These are phyloP conservation scores for Coluber constrictor DNA, from an alignment of 2,797 vertebrate species.

Conservation along the genomic window DNA sequence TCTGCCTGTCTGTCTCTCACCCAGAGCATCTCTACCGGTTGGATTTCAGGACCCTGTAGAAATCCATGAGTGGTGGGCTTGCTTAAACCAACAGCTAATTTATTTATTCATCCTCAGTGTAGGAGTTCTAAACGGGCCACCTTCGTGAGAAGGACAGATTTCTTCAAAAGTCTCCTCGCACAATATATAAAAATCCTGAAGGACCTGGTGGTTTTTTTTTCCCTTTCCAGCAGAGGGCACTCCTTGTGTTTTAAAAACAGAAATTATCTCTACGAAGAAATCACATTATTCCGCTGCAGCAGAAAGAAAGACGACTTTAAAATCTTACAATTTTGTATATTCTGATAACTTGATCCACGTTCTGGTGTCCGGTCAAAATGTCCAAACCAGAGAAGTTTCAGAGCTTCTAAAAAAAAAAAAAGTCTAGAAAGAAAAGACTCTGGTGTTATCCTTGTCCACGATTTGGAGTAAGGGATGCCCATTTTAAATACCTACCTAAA, in stretches of 20 bases:
- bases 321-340: not conserved
- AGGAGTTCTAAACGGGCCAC: not conserved
- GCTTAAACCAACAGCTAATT: not conserved
- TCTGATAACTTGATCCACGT: not conserved
- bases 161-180: not conserved
- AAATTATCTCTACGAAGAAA: not conserved
- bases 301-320: not conserved
- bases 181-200: not conserved
- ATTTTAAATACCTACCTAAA: not conserved
- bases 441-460: not conserved
- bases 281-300: not conserved
- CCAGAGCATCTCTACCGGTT: not conserved
- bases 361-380: not conserved
- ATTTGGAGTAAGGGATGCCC: not conserved
- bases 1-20: not conserved
- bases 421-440: not conserved
- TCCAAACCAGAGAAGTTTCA: not conserved
- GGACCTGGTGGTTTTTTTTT: not conserved
- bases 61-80: not conserved
- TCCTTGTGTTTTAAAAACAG: conserved; percentile 29
- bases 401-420: not conserved
- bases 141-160: not conserved
- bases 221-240: conserved; percentile 37
- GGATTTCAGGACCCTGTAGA: not conserved
- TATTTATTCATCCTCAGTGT: not conserved